phyloP scores from a whole-genome alignment of 2,113 vertebrate species.

The Nothobranchius kuhntae region DNA sequence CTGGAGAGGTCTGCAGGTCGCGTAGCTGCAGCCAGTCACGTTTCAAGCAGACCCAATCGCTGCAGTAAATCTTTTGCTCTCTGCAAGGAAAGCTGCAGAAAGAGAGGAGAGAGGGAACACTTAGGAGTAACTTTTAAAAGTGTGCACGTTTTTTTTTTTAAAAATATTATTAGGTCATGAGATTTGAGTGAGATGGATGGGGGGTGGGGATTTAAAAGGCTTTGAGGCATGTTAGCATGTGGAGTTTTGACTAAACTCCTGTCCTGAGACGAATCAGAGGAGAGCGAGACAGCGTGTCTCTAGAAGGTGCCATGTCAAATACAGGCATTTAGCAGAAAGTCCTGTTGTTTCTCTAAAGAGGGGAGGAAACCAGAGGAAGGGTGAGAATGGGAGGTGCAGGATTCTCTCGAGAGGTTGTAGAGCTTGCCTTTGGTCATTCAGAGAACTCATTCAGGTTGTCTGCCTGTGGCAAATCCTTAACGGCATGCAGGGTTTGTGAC shows the following conservation, averaged over 20 bases:
- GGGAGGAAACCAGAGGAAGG: background rate
- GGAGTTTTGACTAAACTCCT: background rate
- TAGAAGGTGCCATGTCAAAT: too few relatives aligned
- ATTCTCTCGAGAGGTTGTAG: background rate
- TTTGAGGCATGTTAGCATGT: background rate
- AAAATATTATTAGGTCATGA: background rate
- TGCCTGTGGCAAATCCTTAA: background rate
- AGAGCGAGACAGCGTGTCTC: background rate
- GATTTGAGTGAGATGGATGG: background rate
- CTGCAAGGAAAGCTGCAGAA: background rate
- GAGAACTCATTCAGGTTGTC: background rate
- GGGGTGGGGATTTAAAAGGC: constrained; percentile 1
- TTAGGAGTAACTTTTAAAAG: background rate
- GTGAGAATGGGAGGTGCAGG: background rate
- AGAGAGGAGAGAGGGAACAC: background rate
- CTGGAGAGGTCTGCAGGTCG: background rate
- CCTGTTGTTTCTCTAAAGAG: background rate
- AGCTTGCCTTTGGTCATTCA: background rate
- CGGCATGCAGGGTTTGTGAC: background rate
- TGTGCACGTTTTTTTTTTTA: too few relatives aligned
- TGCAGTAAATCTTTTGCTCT: background rate
- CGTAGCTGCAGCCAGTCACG: constrained; percentile 12
- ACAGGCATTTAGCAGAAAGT: too few relatives aligned
- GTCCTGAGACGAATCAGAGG: too few relatives aligned
- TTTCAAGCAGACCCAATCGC: background rate